Evolutionary conservation across 2,888 invertebrate genomes (phyloP).

Genomic region (Amblyteles armatorius): DNA sequence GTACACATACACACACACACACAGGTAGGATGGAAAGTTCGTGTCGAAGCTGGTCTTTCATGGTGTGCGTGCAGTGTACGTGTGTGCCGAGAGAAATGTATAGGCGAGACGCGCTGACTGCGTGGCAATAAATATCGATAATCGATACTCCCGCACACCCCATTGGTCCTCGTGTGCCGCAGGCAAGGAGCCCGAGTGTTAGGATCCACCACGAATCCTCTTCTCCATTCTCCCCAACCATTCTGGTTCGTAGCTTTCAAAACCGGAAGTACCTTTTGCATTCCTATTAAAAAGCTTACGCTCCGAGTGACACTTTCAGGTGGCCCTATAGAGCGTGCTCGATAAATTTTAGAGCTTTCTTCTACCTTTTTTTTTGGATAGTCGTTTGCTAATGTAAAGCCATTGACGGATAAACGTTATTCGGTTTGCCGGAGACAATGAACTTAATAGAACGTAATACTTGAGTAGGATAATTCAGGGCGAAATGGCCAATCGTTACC

Average conservation of each 20-base stretch:
- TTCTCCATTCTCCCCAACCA: constrained; percentile 26
- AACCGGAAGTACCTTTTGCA: constrained; percentile 78
- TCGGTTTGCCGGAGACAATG: not conserved
- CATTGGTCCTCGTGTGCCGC: constrained; percentile 74
- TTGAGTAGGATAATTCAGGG: too few species aligned
- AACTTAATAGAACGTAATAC: not conserved
- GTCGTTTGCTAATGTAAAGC: constrained; percentile 17
- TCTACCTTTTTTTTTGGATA: constrained; percentile 29
- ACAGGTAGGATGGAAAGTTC: constrained; percentile 27
- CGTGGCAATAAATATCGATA: constrained; percentile 81
- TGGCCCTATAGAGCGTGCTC: constrained; percentile 74
- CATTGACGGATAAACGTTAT: not conserved
- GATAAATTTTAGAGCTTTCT: constrained; percentile 72
- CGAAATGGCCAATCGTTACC: too few species aligned
- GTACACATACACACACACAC: not conserved
- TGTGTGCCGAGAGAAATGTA: constrained; percentile 66
- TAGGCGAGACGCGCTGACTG: constrained; percentile 76
- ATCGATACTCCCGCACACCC: constrained; percentile 77
- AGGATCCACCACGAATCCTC: constrained; percentile 18
- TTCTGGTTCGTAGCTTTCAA: constrained; percentile 75
- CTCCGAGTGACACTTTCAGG: constrained; percentile 74
- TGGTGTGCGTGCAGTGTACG: constrained; percentile 36
- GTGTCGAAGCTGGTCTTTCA: constrained; percentile 4
- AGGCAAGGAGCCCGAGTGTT: constrained; percentile 68
- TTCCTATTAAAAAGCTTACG: constrained; percentile 76